Evolutionary conservation across 1,140 invertebrate species (phyloP), one percentile per base, ranked within the genome.

Genomic region (Trachelipus rathkii): DNA sequence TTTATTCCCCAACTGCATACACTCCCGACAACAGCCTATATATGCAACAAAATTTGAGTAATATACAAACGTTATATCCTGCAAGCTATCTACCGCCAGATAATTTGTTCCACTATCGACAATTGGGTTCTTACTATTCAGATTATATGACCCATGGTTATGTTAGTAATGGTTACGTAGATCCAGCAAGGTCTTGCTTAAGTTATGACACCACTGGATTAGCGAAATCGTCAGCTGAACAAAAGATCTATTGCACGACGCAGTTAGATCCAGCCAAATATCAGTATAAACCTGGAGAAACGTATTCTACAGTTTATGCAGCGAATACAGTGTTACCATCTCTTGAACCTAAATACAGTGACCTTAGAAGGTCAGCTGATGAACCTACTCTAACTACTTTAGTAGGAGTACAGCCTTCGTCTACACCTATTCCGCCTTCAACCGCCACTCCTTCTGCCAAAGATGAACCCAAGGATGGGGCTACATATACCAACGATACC

Each of bases 81-180:
- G 72, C 80, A 69, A 77, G 76, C 44, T 81, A 81, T 72, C 69
- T 81, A 19, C 77, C 82, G 81, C 88, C 91, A n/a, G 89, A 90
- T 11, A 93, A 93, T 83, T 91, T 92, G n/a, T 93, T 93, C 85
- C 79, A 82, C 53, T 84, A 84, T 74, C 89, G 13, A 85, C 89
- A 60, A 84, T 87, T 79, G 85, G 84, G 81, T 60, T 73, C 81
- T 72, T 82, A 83, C 77, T 81, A 82, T 70, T 79, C 82, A 10
- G 76, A 83, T 76, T 81, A 81, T 73, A 79, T 81, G 78, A 76
- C 82, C 77, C 67, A 83, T 85, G 44, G 82, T 83, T 24, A 83
- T 83, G 77, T 84, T 86, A 44, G 86, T 86, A 76, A 84, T 76
- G 76, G 79, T 71, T 77, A 84, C 81, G 70, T 81, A 67, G 73